phyloP scores from a whole-genome alignment of 1,140 invertebrate species.

The Helicoverpa armigera region DNA sequence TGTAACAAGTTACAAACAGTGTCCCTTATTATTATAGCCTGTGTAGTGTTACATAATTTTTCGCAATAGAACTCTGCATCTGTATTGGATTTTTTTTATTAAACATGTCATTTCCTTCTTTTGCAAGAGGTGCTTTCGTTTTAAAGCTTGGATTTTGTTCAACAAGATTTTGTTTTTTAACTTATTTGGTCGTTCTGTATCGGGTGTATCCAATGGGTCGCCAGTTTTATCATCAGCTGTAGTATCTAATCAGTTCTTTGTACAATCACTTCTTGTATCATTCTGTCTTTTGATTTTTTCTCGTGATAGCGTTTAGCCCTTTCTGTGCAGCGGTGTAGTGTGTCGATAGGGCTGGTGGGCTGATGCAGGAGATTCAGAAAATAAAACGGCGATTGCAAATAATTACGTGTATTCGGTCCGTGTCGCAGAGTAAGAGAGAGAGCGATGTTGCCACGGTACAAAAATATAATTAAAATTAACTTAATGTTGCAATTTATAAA shows the following conservation, averaged over 20 bases:
- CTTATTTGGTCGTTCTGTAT: neutral
- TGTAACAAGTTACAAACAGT: no score
- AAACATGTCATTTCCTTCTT: constrained; percentile 10
- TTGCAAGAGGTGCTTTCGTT: constrained; percentile 1
- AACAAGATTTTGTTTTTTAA: neutral
- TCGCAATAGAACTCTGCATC: neutral
- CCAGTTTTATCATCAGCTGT: neutral
- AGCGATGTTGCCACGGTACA: no score
- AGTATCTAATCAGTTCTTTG: neutral
- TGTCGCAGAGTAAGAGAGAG: no score
- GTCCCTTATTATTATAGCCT: no score
- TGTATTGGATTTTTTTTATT: constrained; percentile 13
- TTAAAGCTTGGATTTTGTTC: constrained; percentile 19
- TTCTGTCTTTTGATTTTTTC: neutral
- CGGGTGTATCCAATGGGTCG: neutral
- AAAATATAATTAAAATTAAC: no score
- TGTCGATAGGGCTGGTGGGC: no score
- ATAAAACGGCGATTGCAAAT: no score
- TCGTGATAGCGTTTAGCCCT: neutral
- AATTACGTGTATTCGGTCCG: no score
- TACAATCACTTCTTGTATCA: neutral
- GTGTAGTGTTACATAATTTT: neutral
- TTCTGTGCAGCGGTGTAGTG: no score
- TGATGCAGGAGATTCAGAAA: no score
- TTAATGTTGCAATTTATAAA: no score